These are phyloP conservation scores for Heliconius cydno DNA, from an alignment of 2,888 invertebrate species.

Conservation along the genomic window DNA sequence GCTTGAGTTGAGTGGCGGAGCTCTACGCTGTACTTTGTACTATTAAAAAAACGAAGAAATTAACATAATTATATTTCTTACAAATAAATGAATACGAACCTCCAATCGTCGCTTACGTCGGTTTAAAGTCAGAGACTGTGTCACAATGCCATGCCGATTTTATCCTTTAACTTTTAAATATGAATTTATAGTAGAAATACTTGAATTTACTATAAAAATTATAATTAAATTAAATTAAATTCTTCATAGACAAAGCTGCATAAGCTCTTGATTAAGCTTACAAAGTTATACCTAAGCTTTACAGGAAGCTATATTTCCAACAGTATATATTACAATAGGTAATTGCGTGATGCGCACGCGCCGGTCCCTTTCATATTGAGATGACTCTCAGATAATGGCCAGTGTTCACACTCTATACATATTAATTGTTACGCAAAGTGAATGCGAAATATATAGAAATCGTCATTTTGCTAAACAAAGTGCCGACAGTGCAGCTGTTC, in stretches of 20 bases:
- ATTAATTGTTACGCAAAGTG: conserved; percentile 11
- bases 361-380: conserved; percentile 31
- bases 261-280: not conserved
- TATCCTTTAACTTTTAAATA: no score
- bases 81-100: no score
- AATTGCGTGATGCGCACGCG: conserved; percentile 12
- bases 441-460: conserved; percentile 15
- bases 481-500: conserved; percentile 19
- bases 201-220: no score
- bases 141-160: no score
- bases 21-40: no score
- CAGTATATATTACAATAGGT: not conserved
- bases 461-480: not conserved
- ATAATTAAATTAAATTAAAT: no score
- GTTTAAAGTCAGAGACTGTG: no score
- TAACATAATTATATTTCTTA: no score
- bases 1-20: no score
- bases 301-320: conserved; percentile 9
- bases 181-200: no score
- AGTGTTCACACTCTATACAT: conserved; percentile 17
- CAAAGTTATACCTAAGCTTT: not conserved
- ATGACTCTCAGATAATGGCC: conserved; percentile 26
- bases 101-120: no score
- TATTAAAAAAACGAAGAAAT: no score
- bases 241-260: not conserved